Evolutionary conservation across 2,113 vertebrate species (phyloP).

Genomic region (Erpornis zantholeuca): DNA sequence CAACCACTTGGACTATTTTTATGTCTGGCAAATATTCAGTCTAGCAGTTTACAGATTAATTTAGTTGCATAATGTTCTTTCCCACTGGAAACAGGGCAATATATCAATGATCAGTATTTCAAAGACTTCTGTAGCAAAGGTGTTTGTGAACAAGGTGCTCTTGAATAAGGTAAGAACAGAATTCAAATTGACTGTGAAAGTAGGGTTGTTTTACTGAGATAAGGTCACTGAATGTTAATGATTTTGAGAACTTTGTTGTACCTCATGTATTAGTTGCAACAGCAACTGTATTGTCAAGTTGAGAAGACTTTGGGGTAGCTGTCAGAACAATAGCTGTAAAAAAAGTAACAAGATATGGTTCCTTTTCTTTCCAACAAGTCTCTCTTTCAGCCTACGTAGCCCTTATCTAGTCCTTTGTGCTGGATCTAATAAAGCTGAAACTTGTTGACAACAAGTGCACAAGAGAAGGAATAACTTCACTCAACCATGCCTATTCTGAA

Average conservation of each 20-base stretch:
- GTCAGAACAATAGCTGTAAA: neutral
- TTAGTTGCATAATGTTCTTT: neutral
- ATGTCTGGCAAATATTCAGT: neutral
- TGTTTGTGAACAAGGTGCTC: neutral
- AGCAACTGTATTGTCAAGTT: neutral
- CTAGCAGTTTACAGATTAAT: neutral
- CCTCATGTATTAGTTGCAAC: neutral
- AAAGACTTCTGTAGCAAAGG: neutral
- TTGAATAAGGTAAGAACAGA: neutral
- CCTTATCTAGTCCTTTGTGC: neutral
- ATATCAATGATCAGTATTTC: neutral
- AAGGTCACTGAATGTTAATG: constrained; percentile 19
- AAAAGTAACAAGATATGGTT: neutral
- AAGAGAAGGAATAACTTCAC: neutral
- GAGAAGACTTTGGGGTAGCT: neutral
- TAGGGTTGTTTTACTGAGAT: neutral
- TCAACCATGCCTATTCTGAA: neutral
- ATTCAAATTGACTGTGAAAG: neutral
- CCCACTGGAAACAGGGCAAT: neutral
- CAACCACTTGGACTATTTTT: neutral
- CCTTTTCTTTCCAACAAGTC: neutral
- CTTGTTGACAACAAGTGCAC: neutral
- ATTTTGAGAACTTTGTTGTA: neutral
- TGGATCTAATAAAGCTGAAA: neutral
- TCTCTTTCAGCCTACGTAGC: neutral